phyloP scores from a whole-genome alignment of 2,113 vertebrate genomes.

The Sardina pilchardus region DNA sequence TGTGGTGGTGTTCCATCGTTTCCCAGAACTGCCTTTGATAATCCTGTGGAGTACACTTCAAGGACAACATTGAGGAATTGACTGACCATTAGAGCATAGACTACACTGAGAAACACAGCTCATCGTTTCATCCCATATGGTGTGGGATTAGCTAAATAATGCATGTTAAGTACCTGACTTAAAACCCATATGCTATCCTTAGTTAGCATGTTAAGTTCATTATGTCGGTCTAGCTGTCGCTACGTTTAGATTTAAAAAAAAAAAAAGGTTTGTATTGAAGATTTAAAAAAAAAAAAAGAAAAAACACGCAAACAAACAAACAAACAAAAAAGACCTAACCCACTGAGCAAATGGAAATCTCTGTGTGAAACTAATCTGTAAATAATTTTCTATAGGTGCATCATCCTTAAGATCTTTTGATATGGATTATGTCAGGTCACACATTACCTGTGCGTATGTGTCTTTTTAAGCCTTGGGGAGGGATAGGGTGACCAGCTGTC shows the following conservation, averaged over 20 bases:
- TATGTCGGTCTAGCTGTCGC: neutral
- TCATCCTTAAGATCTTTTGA: neutral
- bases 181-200: neutral
- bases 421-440: neutral
- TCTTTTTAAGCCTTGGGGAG: neutral
- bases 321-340: too few relatives aligned
- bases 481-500: neutral
- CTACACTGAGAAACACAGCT: neutral
- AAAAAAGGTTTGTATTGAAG: slow-evolving; percentile 13
- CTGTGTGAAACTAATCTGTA: neutral
- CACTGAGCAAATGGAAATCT: neutral
- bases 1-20: neutral
- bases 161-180: neutral
- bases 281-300: neutral
- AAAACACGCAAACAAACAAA: too few relatives aligned
- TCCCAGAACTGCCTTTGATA: neutral
- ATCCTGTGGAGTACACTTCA: neutral
- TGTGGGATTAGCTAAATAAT: neutral
- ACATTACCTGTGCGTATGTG: neutral
- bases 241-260: neutral
- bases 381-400: neutral
- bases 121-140: neutral
- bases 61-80: neutral
- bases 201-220: neutral
- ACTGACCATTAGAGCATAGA: neutral